phyloP scores from a whole-genome alignment of 2,797 vertebrate species.

The Leptatherina wallacei region DNA sequence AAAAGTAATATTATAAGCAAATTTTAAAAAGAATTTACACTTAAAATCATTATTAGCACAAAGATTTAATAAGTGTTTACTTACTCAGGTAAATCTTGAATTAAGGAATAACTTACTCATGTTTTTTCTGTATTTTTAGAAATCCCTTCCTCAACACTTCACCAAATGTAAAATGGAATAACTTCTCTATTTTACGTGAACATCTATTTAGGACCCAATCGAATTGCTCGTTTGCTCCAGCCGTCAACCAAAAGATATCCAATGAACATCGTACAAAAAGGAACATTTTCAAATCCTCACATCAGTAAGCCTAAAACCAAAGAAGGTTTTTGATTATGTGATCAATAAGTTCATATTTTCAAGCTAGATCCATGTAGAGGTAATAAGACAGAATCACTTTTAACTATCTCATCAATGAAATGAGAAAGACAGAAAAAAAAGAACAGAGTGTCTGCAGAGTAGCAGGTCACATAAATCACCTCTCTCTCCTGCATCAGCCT shows the following conservation, averaged over 20 bases:
- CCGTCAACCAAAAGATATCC: neutral
- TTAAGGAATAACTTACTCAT: too few relatives aligned
- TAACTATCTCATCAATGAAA: neutral
- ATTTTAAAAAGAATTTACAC: neutral
- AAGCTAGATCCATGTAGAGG: neutral
- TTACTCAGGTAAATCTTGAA: neutral
- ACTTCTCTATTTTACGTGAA: too few relatives aligned
- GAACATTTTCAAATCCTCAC: neutral
- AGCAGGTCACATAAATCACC: constrained; percentile 81
- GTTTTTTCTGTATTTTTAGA: too few relatives aligned
- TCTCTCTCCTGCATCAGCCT: constrained; percentile 99
- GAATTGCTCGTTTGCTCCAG: neutral
- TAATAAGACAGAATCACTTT: neutral
- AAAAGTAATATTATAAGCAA: neutral
- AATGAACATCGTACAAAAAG: neutral
- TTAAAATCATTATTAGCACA: neutral
- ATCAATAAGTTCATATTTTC: neutral
- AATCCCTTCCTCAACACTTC: too few relatives aligned
- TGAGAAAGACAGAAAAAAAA: constrained; percentile 4
- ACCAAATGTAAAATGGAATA: too few relatives aligned
- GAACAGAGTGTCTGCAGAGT: accelerated
- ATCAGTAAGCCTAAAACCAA: neutral
- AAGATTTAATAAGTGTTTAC: neutral
- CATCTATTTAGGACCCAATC: neutral
- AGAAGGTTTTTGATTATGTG: neutral